These are phyloP conservation scores for Cryptotermes secundus DNA, from an alignment of 1,140 invertebrate genomes.

Conservation along the genomic window DNA sequence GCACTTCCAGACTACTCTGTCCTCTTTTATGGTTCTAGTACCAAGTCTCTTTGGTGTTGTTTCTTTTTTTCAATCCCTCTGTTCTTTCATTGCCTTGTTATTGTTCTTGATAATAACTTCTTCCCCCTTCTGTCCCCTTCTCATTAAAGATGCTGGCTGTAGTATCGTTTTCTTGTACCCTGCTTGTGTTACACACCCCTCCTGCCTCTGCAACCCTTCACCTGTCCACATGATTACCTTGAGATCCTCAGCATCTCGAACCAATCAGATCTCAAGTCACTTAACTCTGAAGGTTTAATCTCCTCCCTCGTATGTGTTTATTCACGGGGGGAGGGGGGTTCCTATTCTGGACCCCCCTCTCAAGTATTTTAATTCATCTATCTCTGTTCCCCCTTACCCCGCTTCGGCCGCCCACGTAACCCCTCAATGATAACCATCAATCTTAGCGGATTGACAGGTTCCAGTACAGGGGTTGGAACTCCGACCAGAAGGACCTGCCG, in stretches of 20 bases:
- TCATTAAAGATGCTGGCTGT: background rate
- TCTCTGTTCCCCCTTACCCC: background rate
- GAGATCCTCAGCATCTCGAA: background rate
- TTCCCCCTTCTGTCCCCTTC: background rate
- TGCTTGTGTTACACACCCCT: background rate
- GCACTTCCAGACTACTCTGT: background rate
- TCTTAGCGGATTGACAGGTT: background rate
- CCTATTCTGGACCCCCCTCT: background rate
- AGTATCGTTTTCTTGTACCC: background rate
- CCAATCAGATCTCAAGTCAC: conserved; percentile 7
- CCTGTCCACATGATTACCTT: background rate
- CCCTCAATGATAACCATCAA: background rate
- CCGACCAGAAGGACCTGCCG: background rate
- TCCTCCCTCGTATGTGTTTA: background rate
- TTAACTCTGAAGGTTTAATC: background rate
- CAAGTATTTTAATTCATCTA: background rate
- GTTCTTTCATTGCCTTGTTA: conserved; percentile 1
- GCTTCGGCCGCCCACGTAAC: background rate
- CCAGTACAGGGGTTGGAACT: background rate
- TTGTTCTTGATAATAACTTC: background rate
- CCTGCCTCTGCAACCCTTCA: background rate
- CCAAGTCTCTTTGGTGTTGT: background rate
- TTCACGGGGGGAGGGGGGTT: background rate
- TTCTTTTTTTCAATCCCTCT: background rate
- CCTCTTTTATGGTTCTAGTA: background rate